Evolutionary conservation across 2,113 vertebrate species (phyloP).

Genomic region (Excalfactoria chinensis): DNA sequence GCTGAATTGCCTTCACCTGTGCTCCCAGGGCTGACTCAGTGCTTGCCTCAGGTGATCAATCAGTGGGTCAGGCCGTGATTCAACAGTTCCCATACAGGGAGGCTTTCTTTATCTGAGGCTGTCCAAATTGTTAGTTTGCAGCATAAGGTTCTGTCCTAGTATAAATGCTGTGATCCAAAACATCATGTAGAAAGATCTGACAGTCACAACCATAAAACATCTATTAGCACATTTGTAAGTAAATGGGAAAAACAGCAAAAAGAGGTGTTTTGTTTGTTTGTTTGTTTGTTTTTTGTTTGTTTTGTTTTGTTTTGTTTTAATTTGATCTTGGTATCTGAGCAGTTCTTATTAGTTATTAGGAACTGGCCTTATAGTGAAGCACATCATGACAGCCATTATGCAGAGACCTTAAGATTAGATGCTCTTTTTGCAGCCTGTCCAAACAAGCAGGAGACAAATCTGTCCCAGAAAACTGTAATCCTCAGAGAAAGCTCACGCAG

Average conservation of each 20-base stretch:
- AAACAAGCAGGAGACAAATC: not conserved
- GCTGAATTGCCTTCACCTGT: too few species aligned
- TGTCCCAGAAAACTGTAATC: not conserved
- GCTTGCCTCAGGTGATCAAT: too few species aligned
- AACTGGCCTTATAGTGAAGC: not conserved
- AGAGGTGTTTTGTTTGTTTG: not conserved
- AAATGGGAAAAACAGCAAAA: constrained; percentile 29
- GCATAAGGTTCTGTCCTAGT: not conserved
- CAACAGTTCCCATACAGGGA: not conserved
- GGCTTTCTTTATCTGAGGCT: not conserved
- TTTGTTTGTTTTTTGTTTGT: not conserved
- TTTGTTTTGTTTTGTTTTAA: not conserved
- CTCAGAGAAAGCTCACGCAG: not conserved
- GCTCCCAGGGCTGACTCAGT: too few species aligned
- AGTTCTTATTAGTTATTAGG: constrained; percentile 51
- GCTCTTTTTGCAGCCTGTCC: not conserved
- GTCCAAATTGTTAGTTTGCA: not conserved
- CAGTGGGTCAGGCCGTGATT: too few species aligned
- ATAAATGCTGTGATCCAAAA: not conserved
- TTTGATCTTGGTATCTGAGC: constrained; percentile 33
- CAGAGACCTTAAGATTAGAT: constrained; percentile 20
- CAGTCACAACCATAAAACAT: not conserved
- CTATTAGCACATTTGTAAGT: constrained; percentile 1
- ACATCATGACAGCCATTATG: not conserved
- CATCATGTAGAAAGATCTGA: not conserved